phyloP scores from a whole-genome alignment of 2,888 invertebrate species.

The Temnothorax ravouxi region DNA sequence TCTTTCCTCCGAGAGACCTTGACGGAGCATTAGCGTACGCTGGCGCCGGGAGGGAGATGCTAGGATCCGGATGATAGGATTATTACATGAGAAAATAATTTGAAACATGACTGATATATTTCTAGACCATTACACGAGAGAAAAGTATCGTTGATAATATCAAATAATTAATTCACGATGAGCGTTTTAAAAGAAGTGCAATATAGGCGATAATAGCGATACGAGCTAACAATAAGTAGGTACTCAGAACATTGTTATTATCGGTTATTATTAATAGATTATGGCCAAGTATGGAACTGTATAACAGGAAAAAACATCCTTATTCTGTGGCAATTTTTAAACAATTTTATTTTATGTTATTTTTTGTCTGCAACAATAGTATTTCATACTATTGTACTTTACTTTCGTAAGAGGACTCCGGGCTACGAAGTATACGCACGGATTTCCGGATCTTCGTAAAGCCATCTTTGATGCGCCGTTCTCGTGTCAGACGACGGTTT shows the following conservation, averaged over 20 bases:
- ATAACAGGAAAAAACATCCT: background rate
- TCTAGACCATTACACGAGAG: background rate
- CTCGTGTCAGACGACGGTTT: background rate
- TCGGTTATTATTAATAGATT: background rate
- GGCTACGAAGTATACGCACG: background rate
- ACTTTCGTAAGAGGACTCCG: background rate
- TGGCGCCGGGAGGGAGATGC: background rate
- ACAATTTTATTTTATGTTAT: background rate
- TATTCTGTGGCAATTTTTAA: background rate
- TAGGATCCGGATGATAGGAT: background rate
- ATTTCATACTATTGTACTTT: no score
- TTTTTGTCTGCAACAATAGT: background rate
- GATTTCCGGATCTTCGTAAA: conserved; percentile 32
- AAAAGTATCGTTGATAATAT: background rate
- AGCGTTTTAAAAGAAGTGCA: background rate
- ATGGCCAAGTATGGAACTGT: background rate
- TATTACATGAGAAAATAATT: background rate
- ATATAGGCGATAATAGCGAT: background rate
- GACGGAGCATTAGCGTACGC: conserved; percentile 61
- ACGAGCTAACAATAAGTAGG: background rate
- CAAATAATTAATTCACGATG: background rate
- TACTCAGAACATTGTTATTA: background rate
- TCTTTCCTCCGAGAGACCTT: conserved; percentile 68
- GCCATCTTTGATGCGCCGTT: conserved; percentile 20
- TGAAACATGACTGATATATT: background rate